Base-by-base conservation (phyloP, 1,140 invertebrate species). In the Drosophila auraria region DNA sequence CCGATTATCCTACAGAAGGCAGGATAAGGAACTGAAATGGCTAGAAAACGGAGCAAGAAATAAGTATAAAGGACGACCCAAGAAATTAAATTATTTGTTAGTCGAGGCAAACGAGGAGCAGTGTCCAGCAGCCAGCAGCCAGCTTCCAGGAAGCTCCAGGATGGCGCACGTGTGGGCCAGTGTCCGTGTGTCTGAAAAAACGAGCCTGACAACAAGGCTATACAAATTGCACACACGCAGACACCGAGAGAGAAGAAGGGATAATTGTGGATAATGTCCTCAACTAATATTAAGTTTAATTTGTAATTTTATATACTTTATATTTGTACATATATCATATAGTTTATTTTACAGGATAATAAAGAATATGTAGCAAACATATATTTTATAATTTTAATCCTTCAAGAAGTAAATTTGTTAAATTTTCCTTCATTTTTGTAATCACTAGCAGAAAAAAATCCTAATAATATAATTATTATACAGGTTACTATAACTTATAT, bases 81-180 rank as follows among this genome's bases (percentile, higher is more conserved):
- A 89, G 83, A 89, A 87, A 87, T 87, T 83, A 87, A 87, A 87
- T 87, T 89, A 87, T 87, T 87, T 87, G 83, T 83, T 74, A 78
- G 84, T 50, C 72, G 40, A 73, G 75, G 63, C 50, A 62, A 76
- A 56, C 57, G 40, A 23, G 53, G 54, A 49, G 54, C 36, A 42
- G 45, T 14, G 62, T 47, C 4, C 45, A 36, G 17, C n/a, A 36
- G 25, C 54, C 54, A 40, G 54, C 7, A 33, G 38, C 54, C 54
- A 36, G 54, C 33, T 40, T 23, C 9, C 54, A 57, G 54, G 54
- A 57, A 57, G 54, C 38, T 57, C 5, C 54, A 40, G 54, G 36
- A 40, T 25, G 36, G 20, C 36, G 14, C 36, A 57, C 54, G 54
- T 57, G 54, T 40, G 20, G 5, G 40, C 15, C 15, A 38, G 36